A percentile compares a stretch with the other conserved stretches of the same genome.
Evolutionary conservation across 23 tunicate species (phyloP).

Genomic region (Aplidium turbinatum): DNA sequence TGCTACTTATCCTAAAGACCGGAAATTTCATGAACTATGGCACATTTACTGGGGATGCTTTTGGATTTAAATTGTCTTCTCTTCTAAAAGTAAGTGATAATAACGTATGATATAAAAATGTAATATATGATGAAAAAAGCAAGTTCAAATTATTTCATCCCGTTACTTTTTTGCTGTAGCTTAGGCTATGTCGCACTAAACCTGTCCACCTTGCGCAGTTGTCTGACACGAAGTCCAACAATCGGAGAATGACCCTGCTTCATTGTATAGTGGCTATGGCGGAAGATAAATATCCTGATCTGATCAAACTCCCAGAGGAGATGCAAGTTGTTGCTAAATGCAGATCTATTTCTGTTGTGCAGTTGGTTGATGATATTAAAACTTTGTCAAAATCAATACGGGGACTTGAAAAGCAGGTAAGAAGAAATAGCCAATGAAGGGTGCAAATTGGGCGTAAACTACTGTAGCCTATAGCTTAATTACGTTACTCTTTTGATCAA

Average conservation of each 20-base stretch:
- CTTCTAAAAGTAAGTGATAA: constrained; percentile 19
- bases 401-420: constrained; percentile 6
- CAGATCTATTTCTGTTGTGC: not conserved
- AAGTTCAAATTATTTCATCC: too few relatives aligned
- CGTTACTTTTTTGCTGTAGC: too few relatives aligned
- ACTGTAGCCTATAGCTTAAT: too few relatives aligned
- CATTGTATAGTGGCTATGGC: constrained; percentile 42
- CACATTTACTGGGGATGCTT: constrained; percentile 39
- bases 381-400: not conserved
- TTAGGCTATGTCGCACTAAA: too few relatives aligned
- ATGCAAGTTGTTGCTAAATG: constrained; percentile 31
- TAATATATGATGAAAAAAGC: too few relatives aligned
- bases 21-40: constrained; percentile 59
- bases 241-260: constrained; percentile 38
- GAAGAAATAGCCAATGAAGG: too few relatives aligned
- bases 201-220: constrained; percentile 1
- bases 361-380: not conserved
- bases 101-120: too few relatives aligned
- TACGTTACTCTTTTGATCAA: not conserved
- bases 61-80: constrained; percentile 44
- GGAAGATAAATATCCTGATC: constrained; percentile 36
- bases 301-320: constrained; percentile 37
- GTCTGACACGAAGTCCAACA: constrained; percentile 41
- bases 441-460: too few relatives aligned
- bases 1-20: constrained; percentile 36